Base-by-base conservation (phyloP, 2,888 invertebrate genomes). In the Hydriomena furcata region DNA sequence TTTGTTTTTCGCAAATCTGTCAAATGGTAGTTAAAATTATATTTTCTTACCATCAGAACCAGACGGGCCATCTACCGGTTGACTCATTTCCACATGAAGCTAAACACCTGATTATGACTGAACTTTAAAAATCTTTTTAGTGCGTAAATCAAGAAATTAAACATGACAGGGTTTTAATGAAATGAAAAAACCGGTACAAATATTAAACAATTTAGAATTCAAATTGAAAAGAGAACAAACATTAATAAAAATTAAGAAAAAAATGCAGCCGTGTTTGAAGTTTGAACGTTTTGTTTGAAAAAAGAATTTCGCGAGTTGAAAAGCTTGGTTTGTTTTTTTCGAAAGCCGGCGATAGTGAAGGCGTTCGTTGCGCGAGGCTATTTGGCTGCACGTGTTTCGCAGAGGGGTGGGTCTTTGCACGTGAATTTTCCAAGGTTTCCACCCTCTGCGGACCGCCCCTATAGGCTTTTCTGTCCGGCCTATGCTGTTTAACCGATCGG, bases 391-490 rank as follows among this genome's bases (percentile, higher is more conserved):
- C 89, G 89, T 89, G 89, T 79, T 82, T 73, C 60, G 66, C 71
- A 55, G 63, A 78, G 87, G 88, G 89, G 85, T 82, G 87, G 87
- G 84, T 65, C 80, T 43, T 82, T 79, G 79, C 84, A 86, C 87
- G 87, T 88, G 87, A 89, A 88, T 87, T 88, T 90, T 88, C 90
- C 89, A 82, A 88, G 84, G 90, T 89, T 89, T 84, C 90, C 89
- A 89, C 90, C 90, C 90, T 83, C 84, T 71, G 76, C 88, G 89
- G 88, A 86, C 89, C 90, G 90, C 90, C 90, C 89, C 90, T 89
- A 85, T 89, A 89, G 89, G 90, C 90, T 89, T 90, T 90, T 90
- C 90, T 89, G 89, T 88, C 88, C 89, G 83, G 90, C 90, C 90
- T 90, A 89, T 88, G 85, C 87, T 83, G 88, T 87, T 89, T 84